phyloP scores from a whole-genome alignment of 2,888 invertebrate species.

The Listrodromus nycthemerus region DNA sequence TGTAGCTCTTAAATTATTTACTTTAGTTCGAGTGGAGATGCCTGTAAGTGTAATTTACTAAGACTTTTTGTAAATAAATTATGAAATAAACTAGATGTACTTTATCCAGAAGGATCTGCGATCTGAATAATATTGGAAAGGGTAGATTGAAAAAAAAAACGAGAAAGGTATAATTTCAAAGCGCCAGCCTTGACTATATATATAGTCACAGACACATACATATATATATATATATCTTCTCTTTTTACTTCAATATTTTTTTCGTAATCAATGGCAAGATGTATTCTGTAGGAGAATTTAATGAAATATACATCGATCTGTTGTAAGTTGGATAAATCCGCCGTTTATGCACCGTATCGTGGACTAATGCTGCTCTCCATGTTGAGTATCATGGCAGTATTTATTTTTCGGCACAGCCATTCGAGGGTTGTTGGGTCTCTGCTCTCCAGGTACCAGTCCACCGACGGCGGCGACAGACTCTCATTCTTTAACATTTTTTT shows the following conservation, averaged over 20 bases:
- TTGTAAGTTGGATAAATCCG: conserved; percentile 49
- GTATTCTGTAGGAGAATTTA: conserved; percentile 76
- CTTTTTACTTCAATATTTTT: conserved; percentile 42
- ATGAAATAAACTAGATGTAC: conserved; percentile 84
- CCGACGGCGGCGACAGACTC: conserved; percentile 86
- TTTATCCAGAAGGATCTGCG: conserved; percentile 80
- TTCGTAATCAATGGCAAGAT: conserved; percentile 68
- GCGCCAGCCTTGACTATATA: conserved; percentile 38
- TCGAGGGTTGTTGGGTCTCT: conserved; percentile 87
- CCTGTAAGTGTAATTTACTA: conserved; percentile 84
- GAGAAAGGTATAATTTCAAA: conserved; percentile 29
- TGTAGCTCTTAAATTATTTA: conserved; percentile 84
- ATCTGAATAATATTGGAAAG: conserved; percentile 62
- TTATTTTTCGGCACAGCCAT: conserved; percentile 91
- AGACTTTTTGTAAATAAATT: conserved; percentile 84
- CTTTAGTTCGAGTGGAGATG: conserved; percentile 84
- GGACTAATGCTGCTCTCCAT: conserved; percentile 87
- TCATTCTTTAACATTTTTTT: conserved; percentile 85
- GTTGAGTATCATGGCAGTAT: conserved; percentile 90
- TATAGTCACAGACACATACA: conserved; percentile 25
- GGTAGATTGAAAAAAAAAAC: conserved; percentile 34
- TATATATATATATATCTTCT: conserved; percentile 39
- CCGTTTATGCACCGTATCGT: conserved; percentile 71
- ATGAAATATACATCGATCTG: conserved; percentile 78
- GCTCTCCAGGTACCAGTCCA: conserved; percentile 89